Base-by-base conservation (phyloP, 2,888 invertebrate species). In the Lycaena phlaeas region DNA sequence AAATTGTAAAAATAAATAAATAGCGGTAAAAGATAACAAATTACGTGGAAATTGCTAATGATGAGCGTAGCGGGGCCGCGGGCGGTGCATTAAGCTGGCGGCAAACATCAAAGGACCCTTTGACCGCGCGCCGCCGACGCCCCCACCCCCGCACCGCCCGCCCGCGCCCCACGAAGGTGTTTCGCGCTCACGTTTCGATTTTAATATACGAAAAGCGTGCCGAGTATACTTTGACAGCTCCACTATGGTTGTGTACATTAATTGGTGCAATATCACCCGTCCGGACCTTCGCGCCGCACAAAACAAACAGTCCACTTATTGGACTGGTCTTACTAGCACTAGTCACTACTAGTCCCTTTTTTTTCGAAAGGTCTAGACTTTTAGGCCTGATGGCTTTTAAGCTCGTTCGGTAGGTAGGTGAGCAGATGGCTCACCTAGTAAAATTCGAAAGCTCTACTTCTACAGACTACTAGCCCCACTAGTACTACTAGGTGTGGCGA, bases 11-110 rank as follows among this genome's bases (percentile, higher is more conserved):
- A 82, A 82, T 75, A 79, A n/a, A n/a, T n/a, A n/a, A n/a, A n/a
- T n/a, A n/a, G n/a, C n/a, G n/a, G n/a, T n/a, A n/a, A n/a, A 79
- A 81, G 77, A 79, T 81, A 82, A 82, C 81, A 81, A 82, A 82
- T 82, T 79, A 82, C 74, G 68, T 77, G 81, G 79, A 84, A 84
- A 84, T 84, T 81, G 81, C 77, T 82, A 84, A 84, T 84, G 82
- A 82, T 79, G 81, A 79, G 73, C 64, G 75, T 69, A 58, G 70
- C 69, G 74, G 73, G 78, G 66, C 64, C 72, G 77, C 76, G 78
- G 79, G 81, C 77, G 82, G 77, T 82, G 82, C 81, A 81, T 82
- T 82, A 82, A 81, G 81, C 79, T 81, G 76, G 72, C 84, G 82
- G 84, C 82, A 82, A 79, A 84, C 82, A 82, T 82, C 81, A 81